These are phyloP conservation scores for Solea senegalensis DNA, from an alignment of 2,113 vertebrate species.

Conservation along the genomic window DNA sequence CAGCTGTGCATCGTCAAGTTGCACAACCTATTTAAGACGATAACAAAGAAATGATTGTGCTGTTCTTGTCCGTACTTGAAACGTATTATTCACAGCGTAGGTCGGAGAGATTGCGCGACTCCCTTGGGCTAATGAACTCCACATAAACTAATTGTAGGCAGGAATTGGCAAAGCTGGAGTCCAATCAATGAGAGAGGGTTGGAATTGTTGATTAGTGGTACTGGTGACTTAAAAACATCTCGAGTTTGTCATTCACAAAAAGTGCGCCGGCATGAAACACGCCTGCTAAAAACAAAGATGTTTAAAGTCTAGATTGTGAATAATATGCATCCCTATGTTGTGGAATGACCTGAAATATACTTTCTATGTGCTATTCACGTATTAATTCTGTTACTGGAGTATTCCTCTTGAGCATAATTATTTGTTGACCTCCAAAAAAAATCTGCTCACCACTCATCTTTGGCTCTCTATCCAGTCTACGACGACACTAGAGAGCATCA, in stretches of 20 bases:
- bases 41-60: neutral
- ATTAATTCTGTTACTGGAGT: too few relatives aligned
- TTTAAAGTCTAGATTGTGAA: too few relatives aligned
- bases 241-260: neutral
- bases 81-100: neutral
- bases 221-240: neutral
- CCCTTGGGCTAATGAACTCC: neutral
- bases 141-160: neutral
- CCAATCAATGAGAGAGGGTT: neutral
- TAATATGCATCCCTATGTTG: neutral
- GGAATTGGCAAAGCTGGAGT: neutral
- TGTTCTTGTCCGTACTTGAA: neutral
- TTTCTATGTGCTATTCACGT: too few relatives aligned
- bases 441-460: too few relatives aligned
- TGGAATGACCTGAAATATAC: neutral
- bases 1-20: neutral
- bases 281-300: too few relatives aligned
- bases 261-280: neutral
- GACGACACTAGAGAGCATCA: too few relatives aligned
- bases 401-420: too few relatives aligned
- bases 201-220: neutral
- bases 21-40: neutral
- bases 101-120: neutral
- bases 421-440: too few relatives aligned
- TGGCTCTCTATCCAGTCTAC: too few relatives aligned